Conservation (phyloP, 2,888 invertebrate genomes). For the Meandrusa payeni region DNA sequence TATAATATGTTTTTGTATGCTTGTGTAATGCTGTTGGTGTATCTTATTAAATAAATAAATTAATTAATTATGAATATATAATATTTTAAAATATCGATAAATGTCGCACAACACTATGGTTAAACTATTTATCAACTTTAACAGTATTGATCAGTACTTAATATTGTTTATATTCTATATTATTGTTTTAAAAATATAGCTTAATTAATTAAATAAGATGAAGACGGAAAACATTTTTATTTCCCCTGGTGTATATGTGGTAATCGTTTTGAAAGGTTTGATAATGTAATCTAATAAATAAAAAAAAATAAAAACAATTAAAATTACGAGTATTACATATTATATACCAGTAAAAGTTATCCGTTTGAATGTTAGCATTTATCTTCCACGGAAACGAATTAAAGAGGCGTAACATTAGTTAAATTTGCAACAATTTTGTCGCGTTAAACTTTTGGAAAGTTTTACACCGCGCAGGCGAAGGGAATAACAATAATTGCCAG, state of each 20-base stretch:
- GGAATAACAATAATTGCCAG: conserved; percentile 61
- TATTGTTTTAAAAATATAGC: conserved; percentile 3
- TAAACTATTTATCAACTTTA: background rate
- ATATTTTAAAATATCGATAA: background rate
- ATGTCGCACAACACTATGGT: background rate
- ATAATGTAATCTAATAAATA: no score
- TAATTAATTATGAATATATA: background rate
- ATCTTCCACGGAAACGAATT: conserved; percentile 17
- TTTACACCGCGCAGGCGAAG: conserved; percentile 57
- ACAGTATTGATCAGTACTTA: conserved; percentile 20
- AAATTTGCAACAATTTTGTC: conserved; percentile 52
- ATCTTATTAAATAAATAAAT: no score
- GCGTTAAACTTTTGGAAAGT: conserved; percentile 59
- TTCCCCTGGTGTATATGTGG: conserved; percentile 26
- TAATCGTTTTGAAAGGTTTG: no score
- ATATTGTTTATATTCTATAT: conserved; percentile 4
- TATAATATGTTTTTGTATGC: no score
- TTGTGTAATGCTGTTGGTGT: no score
- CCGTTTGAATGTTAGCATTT: no score
- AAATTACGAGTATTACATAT: no score
- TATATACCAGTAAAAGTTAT: no score
- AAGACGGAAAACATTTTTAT: conserved; percentile 20
- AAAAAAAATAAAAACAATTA: no score
- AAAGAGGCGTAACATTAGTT: conserved; percentile 52
- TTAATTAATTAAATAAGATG: conserved; percentile 10